A percentile compares a stretch with the other conserved stretches of the same genome.
These are phyloP conservation scores for Alces alces DNA, from an alignment of 2,113 vertebrate species.

Conservation along the genomic window DNA sequence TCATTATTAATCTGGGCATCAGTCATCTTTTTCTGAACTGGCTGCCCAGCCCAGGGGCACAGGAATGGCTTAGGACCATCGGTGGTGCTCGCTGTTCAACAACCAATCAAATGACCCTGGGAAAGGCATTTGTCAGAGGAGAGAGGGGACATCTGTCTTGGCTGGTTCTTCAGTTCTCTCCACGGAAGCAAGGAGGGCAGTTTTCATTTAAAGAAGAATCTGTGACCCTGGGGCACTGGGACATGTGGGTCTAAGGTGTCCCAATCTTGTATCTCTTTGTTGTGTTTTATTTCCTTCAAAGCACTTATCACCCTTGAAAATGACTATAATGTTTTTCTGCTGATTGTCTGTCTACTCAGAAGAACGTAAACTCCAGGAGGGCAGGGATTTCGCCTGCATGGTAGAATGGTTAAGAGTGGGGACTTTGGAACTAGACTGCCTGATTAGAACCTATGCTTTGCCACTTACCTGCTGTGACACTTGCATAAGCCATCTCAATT, in stretches of 20 bases:
- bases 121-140: constrained; percentile 46
- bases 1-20: constrained; percentile 59
- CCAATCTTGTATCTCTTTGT: neutral
- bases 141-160: neutral
- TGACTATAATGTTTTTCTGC: neutral
- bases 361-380: neutral
- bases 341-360: neutral
- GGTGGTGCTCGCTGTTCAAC: neutral
- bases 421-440: neutral
- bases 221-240: neutral
- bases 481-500: neutral
- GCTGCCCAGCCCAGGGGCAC: neutral
- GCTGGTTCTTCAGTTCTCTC: neutral
- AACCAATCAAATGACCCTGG: constrained; percentile 15
- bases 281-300: neutral
- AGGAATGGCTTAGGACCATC: neutral
- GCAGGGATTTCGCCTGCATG: rapidly evolving
- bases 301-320: neutral
- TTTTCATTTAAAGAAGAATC: constrained; percentile 31
- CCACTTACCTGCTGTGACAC: neutral
- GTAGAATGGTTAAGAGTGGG: neutral
- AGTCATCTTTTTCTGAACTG: constrained; percentile 1
- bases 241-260: too few relatives aligned
- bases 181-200: neutral
- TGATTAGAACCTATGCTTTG: neutral